These are phyloP conservation scores for Merluccius polli DNA, from an alignment of 2,797 vertebrate species.

Conservation along the genomic window DNA sequence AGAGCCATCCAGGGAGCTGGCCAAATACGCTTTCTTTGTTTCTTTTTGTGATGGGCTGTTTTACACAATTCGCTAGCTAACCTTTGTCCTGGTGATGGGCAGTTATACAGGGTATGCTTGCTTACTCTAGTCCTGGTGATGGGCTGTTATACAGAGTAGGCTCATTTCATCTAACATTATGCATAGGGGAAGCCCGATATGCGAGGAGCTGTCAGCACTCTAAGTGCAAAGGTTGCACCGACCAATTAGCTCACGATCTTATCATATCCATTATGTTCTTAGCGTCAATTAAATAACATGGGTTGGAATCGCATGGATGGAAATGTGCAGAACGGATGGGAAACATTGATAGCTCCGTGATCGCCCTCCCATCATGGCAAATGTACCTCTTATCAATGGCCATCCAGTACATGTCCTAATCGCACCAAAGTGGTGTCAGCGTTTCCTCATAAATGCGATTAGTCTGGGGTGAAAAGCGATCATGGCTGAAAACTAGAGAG, in stretches of 20 bases:
- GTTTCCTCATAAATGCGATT: conserved; percentile 50
- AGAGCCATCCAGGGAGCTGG: too few relatives aligned
- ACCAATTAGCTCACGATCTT: conserved; percentile 29
- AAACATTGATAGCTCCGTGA: conserved; percentile 42
- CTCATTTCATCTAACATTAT: background rate
- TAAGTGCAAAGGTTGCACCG: conserved; percentile 20
- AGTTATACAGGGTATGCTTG: too few relatives aligned
- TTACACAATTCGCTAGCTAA: too few relatives aligned
- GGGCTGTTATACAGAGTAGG: background rate
- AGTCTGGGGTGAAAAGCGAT: conserved; percentile 25
- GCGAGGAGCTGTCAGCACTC: background rate
- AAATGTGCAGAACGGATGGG: conserved; percentile 36
- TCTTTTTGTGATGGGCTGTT: too few relatives aligned
- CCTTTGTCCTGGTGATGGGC: too few relatives aligned
- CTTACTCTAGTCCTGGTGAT: too few relatives aligned
- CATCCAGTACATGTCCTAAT: conserved; percentile 60
- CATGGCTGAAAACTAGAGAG: conserved; percentile 10
- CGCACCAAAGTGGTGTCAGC: conserved; percentile 47
- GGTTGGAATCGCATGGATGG: conserved; percentile 37
- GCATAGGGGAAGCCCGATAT: conserved; percentile 13
- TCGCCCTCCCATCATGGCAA: conserved; percentile 37
- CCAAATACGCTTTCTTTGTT: background rate
- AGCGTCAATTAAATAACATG: conserved; percentile 46
- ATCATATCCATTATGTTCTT: conserved; percentile 44
- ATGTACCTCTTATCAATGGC: conserved; percentile 57